A percentile compares a stretch with the other conserved stretches of the same genome.
Conservation (phyloP, 2,797 vertebrate species). For the Labeo calbasu region DNA sequence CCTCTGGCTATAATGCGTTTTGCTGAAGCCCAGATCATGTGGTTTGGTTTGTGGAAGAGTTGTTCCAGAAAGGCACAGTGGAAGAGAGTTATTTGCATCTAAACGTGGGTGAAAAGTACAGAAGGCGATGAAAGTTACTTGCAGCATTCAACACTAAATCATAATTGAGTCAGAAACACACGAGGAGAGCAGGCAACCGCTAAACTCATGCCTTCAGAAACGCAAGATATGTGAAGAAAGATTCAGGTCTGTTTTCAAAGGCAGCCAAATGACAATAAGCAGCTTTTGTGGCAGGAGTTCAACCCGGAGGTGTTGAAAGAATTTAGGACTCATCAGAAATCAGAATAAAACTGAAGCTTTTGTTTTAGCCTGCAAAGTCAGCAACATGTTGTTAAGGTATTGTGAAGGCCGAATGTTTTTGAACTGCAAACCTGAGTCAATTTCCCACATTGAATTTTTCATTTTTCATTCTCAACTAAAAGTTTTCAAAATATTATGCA, state of each 20-base stretch:
- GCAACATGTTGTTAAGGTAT: neutral
- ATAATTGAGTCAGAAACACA: neutral
- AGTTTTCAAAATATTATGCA: neutral
- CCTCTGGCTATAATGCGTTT: neutral
- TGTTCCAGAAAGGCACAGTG: neutral
- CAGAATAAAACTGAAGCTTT: neutral
- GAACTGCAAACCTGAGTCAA: neutral
- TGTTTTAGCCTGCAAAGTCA: neutral
- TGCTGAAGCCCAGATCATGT: neutral
- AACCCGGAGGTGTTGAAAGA: neutral
- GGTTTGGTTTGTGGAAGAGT: conserved; percentile 10
- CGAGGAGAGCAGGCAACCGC: neutral
- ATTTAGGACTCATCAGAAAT: neutral
- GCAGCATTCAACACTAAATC: conserved; percentile 10
- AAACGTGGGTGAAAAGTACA: conserved; percentile 17
- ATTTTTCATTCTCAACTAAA: neutral
- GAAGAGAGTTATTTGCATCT: conserved; percentile 6
- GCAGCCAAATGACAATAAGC: conserved; percentile 8
- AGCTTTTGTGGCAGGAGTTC: neutral
- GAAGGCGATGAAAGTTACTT: conserved; percentile 13
- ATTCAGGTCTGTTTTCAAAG: neutral
- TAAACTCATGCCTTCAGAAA: conserved; percentile 20
- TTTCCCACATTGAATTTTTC: neutral
- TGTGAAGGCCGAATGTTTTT: neutral
- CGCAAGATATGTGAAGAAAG: neutral